A percentile compares a stretch with the other conserved stretches of the same genome.
Conservation (phyloP, 2,888 invertebrate species). For the Cryptus viduatorius region DNA sequence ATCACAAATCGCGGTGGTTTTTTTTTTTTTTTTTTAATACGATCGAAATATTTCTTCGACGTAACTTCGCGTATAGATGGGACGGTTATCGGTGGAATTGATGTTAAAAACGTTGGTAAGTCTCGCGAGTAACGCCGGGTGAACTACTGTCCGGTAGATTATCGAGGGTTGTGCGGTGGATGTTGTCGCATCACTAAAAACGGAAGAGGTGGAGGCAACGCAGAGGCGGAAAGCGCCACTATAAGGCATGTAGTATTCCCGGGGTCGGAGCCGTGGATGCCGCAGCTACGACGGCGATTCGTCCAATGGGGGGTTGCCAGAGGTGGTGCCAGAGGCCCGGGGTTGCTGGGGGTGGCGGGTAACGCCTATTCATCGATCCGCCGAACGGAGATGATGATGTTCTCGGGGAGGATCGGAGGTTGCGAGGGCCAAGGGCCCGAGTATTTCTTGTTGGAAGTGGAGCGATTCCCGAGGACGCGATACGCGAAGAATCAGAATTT, state of each 20-base stretch:
- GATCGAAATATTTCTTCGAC: neutral
- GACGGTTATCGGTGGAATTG: slow-evolving; percentile 4
- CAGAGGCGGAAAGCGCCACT: slow-evolving; percentile 42
- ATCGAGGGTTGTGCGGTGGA: slow-evolving; percentile 56
- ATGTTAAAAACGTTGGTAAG: slow-evolving; percentile 25
- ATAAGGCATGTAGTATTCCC: slow-evolving; percentile 68
- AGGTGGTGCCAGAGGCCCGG: slow-evolving; percentile 73
- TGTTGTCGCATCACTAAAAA: slow-evolving; percentile 61
- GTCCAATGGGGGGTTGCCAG: slow-evolving; percentile 76
- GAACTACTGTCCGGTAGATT: slow-evolving; percentile 64
- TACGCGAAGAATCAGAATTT: neutral
- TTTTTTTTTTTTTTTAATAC: too few relatives aligned
- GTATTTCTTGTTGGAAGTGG: slow-evolving; percentile 33
- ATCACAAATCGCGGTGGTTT: neutral
- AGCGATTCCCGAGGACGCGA: neutral
- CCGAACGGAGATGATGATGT: slow-evolving; percentile 72
- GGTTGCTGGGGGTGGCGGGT: slow-evolving; percentile 77
- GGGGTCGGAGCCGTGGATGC: slow-evolving; percentile 73
- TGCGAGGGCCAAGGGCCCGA: slow-evolving; percentile 43
- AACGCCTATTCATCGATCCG: slow-evolving; percentile 83
- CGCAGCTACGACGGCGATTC: slow-evolving; percentile 71
- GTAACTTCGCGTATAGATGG: neutral
- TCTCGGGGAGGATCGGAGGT: slow-evolving; percentile 54
- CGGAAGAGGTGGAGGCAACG: slow-evolving; percentile 58
- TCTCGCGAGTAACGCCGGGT: slow-evolving; percentile 38